Base-by-base conservation (phyloP, 2,888 invertebrate genomes). In the Ichneumon xanthorius region DNA sequence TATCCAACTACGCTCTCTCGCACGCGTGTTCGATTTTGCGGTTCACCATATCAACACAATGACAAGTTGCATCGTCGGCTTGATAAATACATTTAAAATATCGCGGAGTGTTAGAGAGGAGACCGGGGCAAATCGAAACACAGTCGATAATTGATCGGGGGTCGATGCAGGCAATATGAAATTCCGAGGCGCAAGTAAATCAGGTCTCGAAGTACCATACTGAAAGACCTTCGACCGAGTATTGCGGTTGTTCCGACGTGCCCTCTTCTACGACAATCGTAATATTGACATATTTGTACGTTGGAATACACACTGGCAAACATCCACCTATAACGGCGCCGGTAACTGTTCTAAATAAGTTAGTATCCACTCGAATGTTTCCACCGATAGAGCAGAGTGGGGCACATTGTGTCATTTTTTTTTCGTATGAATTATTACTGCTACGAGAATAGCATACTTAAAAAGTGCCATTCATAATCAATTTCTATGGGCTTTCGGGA, bases 1-100 rank as follows among this genome's bases (percentile, higher is more conserved):
- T 63, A 63, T 33, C 63, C 63, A 63, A 63, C 63, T 30, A 7
- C n/a, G 63, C 16, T 33, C 63, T 30, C 33, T 30, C 63, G 33
- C 26, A n/a, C 33, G 6, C 63, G 6, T 30, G 2, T 7, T 16
- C 63, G n/a, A 63, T 58, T 22, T 26, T 58, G 26, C 22, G 14
- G 26, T 22, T 26, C 58, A 9, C 22, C 11, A 11, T 22, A 58
- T 58, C 58, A 4, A 14, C 22, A 26, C 22, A 58, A 58, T 58
- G 26, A 26, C 58, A 26, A 58, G 58, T 4, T 6, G 33, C 26
- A 63, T 63, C 58, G 11, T 9, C 33, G 30, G 16, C 16, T 30
- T n/a, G 33, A 63, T n/a, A 30, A 30, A 63, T 33, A 33, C 33
- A 33, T 16, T 3, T 7, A 9, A 7, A 19, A 55, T 14, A 19